Conservation (phyloP, 2,888 invertebrate genomes). For the Lymantria monacha region DNA sequence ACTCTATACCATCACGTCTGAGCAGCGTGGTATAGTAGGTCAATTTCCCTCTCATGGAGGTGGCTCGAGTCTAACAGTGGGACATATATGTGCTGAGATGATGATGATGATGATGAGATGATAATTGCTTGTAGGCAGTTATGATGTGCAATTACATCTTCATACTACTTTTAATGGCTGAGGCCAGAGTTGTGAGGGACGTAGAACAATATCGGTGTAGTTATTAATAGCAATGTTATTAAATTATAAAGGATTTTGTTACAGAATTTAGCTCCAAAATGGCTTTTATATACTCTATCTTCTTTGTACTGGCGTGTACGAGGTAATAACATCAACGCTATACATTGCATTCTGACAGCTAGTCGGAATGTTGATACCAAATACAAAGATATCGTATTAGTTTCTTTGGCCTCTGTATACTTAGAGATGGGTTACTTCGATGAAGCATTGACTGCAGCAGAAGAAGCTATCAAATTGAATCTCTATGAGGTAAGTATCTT, state of each 20-base stretch:
- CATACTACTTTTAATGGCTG: no score
- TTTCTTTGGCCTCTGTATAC: conserved; percentile 86
- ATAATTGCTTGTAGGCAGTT: no score
- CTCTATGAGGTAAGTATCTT: conserved; percentile 80
- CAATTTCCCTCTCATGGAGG: no score
- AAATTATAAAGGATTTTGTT: neutral
- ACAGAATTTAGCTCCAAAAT: conserved; percentile 87
- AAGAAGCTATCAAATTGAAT: conserved; percentile 83
- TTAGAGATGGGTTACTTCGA: conserved; percentile 85
- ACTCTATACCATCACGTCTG: no score
- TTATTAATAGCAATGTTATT: no score
- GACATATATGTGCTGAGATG: no score
- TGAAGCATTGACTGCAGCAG: conserved; percentile 83
- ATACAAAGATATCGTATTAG: conserved; percentile 85
- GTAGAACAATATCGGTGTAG: no score
- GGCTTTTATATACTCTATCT: conserved; percentile 88
- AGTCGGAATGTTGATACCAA: conserved; percentile 65
- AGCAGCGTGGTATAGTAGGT: no score
- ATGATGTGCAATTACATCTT: no score
- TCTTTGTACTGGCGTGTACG: conserved; percentile 90
- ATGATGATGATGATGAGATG: no score
- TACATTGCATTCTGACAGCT: conserved; percentile 86
- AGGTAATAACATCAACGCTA: conserved; percentile 85
- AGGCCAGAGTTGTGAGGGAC: no score
- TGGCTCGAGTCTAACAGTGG: no score